Conservation (phyloP, 2,113 vertebrate genomes). For the Balaeniceps rex region DNA sequence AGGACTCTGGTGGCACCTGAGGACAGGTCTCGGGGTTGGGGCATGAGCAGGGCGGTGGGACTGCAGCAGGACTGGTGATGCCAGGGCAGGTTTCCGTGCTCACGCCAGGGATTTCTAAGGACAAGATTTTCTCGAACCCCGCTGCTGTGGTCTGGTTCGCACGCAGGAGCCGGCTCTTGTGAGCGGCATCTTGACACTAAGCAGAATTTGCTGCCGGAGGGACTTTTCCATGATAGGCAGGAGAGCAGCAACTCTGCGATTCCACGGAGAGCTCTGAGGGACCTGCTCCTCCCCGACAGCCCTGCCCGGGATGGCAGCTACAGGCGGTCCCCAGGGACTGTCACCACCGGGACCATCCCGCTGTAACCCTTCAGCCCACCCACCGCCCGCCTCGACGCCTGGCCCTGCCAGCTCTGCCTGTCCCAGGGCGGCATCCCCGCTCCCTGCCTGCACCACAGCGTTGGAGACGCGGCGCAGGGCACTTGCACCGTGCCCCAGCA, state of each 20-base stretch:
- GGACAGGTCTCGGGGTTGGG: fast-evolving
- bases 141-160: background rate
- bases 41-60: fast-evolving
- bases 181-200: background rate
- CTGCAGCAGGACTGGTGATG: background rate
- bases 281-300: background rate
- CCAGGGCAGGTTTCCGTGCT: background rate
- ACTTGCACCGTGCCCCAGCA: background rate
- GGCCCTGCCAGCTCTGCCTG: background rate
- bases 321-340: background rate
- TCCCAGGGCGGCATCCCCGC: background rate
- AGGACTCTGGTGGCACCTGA: background rate
- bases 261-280: background rate
- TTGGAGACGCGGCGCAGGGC: background rate
- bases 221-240: background rate
- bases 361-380: background rate
- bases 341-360: background rate
- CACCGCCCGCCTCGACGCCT: background rate
- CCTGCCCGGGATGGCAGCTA: background rate
- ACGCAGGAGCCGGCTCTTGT: background rate
- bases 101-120: background rate
- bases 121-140: fast-evolving
- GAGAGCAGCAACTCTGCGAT: background rate
- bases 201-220: slow-evolving; percentile 15
- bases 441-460: background rate